Conservation (phyloP, 2,888 invertebrate genomes). For the Ormyrus thymus region DNA sequence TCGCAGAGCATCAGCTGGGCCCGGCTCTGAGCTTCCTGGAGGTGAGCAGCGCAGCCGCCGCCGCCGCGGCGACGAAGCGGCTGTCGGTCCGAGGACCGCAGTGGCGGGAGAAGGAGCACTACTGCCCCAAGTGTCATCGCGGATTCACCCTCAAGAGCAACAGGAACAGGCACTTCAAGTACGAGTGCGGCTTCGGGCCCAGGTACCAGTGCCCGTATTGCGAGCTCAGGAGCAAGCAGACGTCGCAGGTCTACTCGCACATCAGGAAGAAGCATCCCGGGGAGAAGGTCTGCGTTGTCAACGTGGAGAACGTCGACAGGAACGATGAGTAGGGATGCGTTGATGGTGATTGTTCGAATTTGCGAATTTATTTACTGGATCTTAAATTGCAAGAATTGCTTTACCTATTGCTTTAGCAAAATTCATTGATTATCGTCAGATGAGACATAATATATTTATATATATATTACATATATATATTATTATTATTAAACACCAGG, state of each 20-base stretch:
- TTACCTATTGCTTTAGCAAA: no score
- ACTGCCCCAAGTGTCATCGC: conserved; percentile 65
- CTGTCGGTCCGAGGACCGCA: conserved; percentile 37
- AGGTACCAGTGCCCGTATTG: conserved; percentile 71
- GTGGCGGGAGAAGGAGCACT: conserved; percentile 58
- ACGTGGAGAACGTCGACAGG: conserved; percentile 11
- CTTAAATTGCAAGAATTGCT: no score
- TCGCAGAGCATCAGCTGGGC: conserved; percentile 37
- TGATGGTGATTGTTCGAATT: no score
- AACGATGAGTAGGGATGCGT: neutral
- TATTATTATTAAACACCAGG: no score
- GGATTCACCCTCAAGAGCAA: conserved; percentile 66
- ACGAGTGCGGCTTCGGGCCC: conserved; percentile 71
- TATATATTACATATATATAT: no score
- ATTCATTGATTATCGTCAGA: no score
- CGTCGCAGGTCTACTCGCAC: conserved; percentile 66
- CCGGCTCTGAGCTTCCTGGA: conserved; percentile 23
- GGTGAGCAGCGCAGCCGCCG: neutral
- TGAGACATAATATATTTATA: no score
- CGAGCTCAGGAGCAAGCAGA: conserved; percentile 64
- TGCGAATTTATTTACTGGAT: no score
- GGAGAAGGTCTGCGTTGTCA: conserved; percentile 58
- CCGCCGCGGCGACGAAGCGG: neutral
- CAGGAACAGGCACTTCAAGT: conserved; percentile 69
- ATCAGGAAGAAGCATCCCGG: conserved; percentile 65